Evolutionary conservation across 2,797 vertebrate genomes (phyloP).

Genomic region (Parambassis ranga): DNA sequence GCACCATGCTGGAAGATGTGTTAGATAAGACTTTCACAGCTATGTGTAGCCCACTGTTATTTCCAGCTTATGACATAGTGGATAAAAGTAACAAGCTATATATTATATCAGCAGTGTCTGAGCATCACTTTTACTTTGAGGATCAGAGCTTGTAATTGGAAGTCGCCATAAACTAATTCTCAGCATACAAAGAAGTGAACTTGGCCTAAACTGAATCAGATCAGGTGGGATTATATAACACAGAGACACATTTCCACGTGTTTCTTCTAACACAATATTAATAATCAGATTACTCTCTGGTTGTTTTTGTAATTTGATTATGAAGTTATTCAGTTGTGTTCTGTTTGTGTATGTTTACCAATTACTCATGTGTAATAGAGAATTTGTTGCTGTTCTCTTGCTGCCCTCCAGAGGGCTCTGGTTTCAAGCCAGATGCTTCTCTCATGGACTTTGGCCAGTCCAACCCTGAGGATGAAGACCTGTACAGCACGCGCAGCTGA

Average conservation of each 20-base stretch:
- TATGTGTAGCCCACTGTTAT: neutral
- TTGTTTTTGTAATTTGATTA: too few relatives aligned
- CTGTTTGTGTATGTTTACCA: neutral
- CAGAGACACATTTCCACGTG: too few relatives aligned
- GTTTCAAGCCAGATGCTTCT: constrained; percentile 56
- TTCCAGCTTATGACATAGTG: too few relatives aligned
- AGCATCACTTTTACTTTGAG: neutral
- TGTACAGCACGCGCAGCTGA: constrained; percentile 93
- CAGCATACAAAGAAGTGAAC: too few relatives aligned
- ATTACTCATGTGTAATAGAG: neutral
- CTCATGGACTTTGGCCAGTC: constrained; percentile 83
- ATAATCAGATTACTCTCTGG: too few relatives aligned
- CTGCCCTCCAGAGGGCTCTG: constrained; percentile 53
- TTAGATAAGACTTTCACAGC: neutral
- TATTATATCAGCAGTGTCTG: neutral
- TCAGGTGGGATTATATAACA: too few relatives aligned
- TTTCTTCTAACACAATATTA: too few relatives aligned
- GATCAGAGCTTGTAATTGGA: neutral
- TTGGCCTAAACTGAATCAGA: too few relatives aligned
- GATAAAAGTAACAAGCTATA: neutral
- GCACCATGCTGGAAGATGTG: too few relatives aligned
- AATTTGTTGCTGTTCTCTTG: constrained; percentile 23
- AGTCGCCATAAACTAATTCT: neutral
- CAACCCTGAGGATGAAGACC: constrained; percentile 87
- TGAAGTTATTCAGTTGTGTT: neutral